phyloP scores from a whole-genome alignment of 2,113 vertebrate genomes.

The Macaca fascicularis region DNA sequence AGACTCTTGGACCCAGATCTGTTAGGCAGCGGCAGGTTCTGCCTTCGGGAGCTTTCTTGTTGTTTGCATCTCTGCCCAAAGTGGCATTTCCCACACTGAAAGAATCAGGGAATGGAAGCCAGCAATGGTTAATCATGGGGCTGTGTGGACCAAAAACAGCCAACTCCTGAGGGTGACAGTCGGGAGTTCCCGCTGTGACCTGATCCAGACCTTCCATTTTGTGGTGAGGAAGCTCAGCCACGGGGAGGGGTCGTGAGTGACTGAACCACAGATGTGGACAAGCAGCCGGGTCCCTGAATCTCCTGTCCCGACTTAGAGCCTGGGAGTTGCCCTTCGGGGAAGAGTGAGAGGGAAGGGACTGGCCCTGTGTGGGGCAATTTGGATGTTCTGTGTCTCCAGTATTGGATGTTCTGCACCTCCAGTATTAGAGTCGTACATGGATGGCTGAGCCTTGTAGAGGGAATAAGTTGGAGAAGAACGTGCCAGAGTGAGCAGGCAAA shows the following conservation, averaged over 20 bases:
- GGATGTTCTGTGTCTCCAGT: not conserved
- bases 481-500: not conserved
- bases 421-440: not conserved
- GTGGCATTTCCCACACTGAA: not conserved
- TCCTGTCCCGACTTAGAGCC: not conserved
- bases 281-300: not conserved
- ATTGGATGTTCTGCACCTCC: not conserved
- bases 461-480: not conserved
- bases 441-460: not conserved
- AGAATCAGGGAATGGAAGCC: not conserved
- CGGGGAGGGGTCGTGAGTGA: not conserved
- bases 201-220: not conserved
- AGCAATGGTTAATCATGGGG: not conserved
- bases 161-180: not conserved
- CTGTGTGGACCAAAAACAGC: not conserved
- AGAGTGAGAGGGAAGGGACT: not conserved
- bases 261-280: not conserved
- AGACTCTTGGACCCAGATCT: not conserved
- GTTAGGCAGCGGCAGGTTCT: not conserved
- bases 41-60: rapidly evolving
- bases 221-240: not conserved
- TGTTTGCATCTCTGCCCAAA: not conserved
- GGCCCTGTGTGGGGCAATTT: not conserved
- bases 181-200: not conserved
- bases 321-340: not conserved